Percentiles rank a stretch among this genome's conserved stretches.
Evolutionary conservation across 2,113 vertebrate genomes (phyloP).

Genomic region (Sinocyclocheilus grahami): DNA sequence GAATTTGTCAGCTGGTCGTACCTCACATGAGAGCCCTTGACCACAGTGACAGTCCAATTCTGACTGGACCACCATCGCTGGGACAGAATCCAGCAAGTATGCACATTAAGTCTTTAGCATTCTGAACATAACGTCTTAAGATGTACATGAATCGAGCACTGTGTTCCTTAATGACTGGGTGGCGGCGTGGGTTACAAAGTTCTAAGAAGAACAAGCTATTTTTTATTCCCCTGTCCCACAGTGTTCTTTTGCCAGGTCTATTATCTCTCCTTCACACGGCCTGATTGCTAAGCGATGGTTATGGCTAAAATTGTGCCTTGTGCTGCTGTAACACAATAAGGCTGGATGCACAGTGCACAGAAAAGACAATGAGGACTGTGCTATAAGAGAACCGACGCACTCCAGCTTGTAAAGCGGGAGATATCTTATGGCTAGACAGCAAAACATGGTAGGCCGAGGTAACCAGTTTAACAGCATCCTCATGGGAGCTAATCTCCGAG

Average conservation of each 20-base stretch:
- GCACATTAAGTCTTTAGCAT: constrained; percentile 9
- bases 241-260: constrained; percentile 33
- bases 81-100: constrained; percentile 18
- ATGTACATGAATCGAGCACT: constrained; percentile 2
- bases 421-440: constrained; percentile 52
- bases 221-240: neutral
- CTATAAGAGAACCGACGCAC: constrained; percentile 63
- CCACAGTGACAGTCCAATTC: constrained; percentile 4
- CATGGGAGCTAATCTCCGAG: constrained; percentile 69
- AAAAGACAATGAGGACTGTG: constrained; percentile 66
- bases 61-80: constrained; percentile 15
- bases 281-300: constrained; percentile 63
- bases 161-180: constrained; percentile 1
- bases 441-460: constrained; percentile 55
- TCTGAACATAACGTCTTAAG: constrained; percentile 5
- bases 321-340: constrained; percentile 57
- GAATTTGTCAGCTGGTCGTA: constrained; percentile 22
- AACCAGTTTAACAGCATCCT: constrained; percentile 69
- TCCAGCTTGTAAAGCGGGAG: constrained; percentile 55
- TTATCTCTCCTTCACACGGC: constrained; percentile 56
- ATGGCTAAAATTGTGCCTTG: constrained; percentile 50
- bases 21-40: constrained; percentile 19
- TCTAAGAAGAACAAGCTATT: constrained; percentile 24
- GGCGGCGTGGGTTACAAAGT: neutral
- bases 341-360: constrained; percentile 58